Evolutionary conservation across 2,113 vertebrate genomes (phyloP), one percentile per base, ranked within the genome.

Genomic region (Pao palembangensis): DNA sequence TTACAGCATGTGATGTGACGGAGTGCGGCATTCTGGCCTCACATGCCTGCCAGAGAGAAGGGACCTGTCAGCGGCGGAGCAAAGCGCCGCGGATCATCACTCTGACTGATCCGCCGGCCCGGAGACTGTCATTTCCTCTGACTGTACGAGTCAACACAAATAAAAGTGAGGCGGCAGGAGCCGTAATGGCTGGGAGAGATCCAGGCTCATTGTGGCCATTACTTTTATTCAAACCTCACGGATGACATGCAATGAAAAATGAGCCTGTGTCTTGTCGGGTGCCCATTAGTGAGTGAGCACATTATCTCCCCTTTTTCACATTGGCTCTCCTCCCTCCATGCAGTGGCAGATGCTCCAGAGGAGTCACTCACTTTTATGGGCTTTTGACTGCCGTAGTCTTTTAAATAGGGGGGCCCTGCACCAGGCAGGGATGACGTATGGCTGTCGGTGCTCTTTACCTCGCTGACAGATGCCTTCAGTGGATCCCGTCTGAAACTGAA

Each of bases 191-290:
- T 92, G 92, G 91, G 93, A 94, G 92, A 93, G 92, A 95, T 93
- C 91, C 88, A 87, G 92, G 92, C 93, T 94, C 92, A 92, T 94
- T 91, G 92, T 92, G 91, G 91, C 92, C 93, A 91, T 94, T 95
- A 90, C 94, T 95, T 95, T 94, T 94, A 95, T 95, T 96, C 94
- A 94, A 94, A 83, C 92, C 94, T 93, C 91, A 88, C 93, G 94
- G 93, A 95, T 98, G 95, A 98, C 97, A 96, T 94, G 94, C 96
- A 96, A 93, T 97, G 95, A 98, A 95, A 97, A 98, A 98, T 94
- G 95, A 96, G 95, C 93, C 93, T 84, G 87, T 93, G 94, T 98
- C 95, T 96, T 94, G 93, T 96, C 92, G 93, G 95, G 92, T 92
- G 94, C 94, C 96, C 93, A 97, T 99, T 97, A 98, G 94, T 91